Conservation (phyloP, 2,888 invertebrate genomes). For the Piscicola geometra region DNA sequence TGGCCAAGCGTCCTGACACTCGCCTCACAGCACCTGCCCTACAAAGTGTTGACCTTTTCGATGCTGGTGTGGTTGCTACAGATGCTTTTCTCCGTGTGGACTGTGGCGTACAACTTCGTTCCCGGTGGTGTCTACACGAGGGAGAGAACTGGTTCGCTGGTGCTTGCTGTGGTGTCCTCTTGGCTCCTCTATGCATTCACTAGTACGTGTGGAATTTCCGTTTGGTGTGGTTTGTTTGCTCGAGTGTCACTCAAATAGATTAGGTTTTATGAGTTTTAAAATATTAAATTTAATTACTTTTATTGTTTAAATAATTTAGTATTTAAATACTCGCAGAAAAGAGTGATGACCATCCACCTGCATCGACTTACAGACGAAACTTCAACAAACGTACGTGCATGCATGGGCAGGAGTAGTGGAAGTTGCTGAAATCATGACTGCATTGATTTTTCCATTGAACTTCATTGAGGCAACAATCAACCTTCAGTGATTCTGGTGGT, state of each 20-base stretch:
- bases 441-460: no score
- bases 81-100: slow-evolving; percentile 56
- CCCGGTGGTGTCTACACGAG: slow-evolving; percentile 56
- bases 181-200: not conserved
- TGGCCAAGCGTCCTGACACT: slow-evolving; percentile 52
- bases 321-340: no score
- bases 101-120: slow-evolving; percentile 57
- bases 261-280: not conserved
- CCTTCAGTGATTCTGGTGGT: slow-evolving; percentile 37
- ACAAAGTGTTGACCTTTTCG: slow-evolving; percentile 46
- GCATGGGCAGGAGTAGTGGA: no score
- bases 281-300: not conserved
- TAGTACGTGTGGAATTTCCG: not conserved
- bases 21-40: slow-evolving; percentile 48
- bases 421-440: no score
- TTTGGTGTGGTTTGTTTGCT: not conserved
- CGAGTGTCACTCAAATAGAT: not conserved
- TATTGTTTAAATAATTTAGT: not conserved
- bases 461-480: no score
- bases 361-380: no score
- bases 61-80: slow-evolving; percentile 50
- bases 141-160: slow-evolving; percentile 53
- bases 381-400: no score
- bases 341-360: no score
- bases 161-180: slow-evolving; percentile 47